Conservation (phyloP, 2,888 invertebrate genomes). For the Junonia oenone region DNA sequence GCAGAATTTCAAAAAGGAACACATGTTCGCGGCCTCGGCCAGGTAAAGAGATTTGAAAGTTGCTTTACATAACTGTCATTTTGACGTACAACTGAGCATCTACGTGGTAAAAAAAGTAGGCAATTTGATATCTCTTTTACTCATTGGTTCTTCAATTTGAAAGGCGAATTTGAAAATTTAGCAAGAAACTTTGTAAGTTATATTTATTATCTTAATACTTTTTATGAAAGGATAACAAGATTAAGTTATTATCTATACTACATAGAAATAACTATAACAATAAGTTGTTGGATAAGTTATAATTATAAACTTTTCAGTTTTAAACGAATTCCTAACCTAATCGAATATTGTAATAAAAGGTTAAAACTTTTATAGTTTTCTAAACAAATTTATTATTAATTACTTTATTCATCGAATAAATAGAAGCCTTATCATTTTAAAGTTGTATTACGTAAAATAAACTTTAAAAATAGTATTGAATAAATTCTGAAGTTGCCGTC, state of each 20-base stretch:
- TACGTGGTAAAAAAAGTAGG: constrained; percentile 18
- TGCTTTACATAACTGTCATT: constrained; percentile 5
- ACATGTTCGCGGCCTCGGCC: no score
- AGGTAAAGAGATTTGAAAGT: no score
- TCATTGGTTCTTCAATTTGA: constrained; percentile 13
- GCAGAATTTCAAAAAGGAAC: neutral
- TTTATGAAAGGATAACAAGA: neutral
- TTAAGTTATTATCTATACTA: neutral
- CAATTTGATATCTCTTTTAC: constrained; percentile 6
- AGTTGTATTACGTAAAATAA: no score
- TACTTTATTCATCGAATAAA: no score
- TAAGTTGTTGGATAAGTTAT: neutral
- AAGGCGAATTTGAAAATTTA: constrained; percentile 18
- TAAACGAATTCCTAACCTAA: constrained; percentile 16
- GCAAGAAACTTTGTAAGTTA: constrained; percentile 13
- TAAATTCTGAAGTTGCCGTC: no score
- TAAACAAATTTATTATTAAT: no score
- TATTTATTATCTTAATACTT: neutral
- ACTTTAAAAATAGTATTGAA: no score
- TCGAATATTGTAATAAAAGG: neutral
- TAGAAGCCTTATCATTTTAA: neutral
- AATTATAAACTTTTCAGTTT: neutral
- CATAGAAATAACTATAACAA: neutral
- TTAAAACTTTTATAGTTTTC: no score
- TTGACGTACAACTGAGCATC: constrained; percentile 8